These are phyloP conservation scores for Agonopterix heracliana DNA, from an alignment of 2,888 invertebrate species.

Conservation along the genomic window DNA sequence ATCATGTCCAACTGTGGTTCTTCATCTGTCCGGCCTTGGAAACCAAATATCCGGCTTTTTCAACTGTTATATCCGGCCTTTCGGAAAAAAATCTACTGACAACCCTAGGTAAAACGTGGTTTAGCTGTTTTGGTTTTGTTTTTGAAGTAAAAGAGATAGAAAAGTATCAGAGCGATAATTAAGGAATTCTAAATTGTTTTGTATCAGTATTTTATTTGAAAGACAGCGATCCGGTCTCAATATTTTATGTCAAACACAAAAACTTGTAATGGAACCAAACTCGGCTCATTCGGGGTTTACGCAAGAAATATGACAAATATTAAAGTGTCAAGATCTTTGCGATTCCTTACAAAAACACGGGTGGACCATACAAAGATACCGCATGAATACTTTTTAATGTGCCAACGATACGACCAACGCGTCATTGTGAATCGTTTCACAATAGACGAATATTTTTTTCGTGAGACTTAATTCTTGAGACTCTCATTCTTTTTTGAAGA, in stretches of 20 bases:
- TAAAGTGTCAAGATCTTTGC: conserved; percentile 64
- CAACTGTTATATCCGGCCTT: too few relatives aligned
- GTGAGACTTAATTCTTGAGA: conserved; percentile 64
- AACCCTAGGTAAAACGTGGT: too few relatives aligned
- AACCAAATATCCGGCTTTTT: too few relatives aligned
- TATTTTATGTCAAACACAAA: background rate
- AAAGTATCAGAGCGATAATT: too few relatives aligned
- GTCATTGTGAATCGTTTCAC: conserved; percentile 54
- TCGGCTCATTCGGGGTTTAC: conserved; percentile 24
- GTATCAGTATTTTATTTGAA: conserved; percentile 20
- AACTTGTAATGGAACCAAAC: conserved; percentile 24
- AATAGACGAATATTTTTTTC: conserved; percentile 59
- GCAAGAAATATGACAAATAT: conserved; percentile 54
- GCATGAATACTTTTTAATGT: conserved; percentile 76
- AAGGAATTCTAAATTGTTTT: too few relatives aligned
- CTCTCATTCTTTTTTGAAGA: conserved; percentile 56
- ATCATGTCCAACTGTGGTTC: too few relatives aligned
- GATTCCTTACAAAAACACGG: conserved; percentile 50
- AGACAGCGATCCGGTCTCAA: background rate
- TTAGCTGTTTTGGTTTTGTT: too few relatives aligned
- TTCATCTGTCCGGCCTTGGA: too few relatives aligned
- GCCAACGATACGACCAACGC: conserved; percentile 72
- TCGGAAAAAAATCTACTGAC: too few relatives aligned
- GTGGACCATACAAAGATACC: conserved; percentile 63
- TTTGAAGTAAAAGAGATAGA: too few relatives aligned